Conservation (phyloP, 2,113 vertebrate species). For the Elaphurus davidianus region DNA sequence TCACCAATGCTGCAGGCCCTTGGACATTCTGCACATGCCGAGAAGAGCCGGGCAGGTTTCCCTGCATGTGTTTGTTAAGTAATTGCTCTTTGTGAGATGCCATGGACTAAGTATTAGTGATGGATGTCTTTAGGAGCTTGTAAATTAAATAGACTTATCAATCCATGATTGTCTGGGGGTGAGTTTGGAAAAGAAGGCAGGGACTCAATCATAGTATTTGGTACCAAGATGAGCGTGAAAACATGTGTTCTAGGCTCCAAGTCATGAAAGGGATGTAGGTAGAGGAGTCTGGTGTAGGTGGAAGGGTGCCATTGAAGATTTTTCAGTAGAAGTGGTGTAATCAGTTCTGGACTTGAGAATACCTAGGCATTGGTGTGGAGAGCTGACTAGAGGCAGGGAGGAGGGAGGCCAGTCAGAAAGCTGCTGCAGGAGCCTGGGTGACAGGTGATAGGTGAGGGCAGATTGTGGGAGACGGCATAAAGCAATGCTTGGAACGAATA, state of each 20-base stretch:
- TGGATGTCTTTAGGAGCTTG: background rate
- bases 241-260: background rate
- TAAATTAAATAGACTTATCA: background rate
- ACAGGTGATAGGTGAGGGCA: background rate
- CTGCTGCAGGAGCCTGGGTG: background rate
- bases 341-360: background rate
- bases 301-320: background rate
- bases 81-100: background rate
- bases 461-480: background rate
- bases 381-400: background rate
- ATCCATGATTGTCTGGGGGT: background rate
- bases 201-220: background rate
- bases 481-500: background rate
- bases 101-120: background rate
- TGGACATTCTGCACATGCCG: no score
- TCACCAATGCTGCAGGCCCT: background rate
- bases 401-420: background rate
- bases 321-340: background rate
- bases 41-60: background rate
- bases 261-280: background rate
- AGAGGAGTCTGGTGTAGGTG: background rate
- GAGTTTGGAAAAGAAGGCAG: background rate
- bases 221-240: background rate
- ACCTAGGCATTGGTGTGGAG: background rate
- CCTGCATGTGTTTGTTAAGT: background rate